Base-by-base conservation (phyloP, 2,888 invertebrate genomes). In the Loripinus fragilis region DNA sequence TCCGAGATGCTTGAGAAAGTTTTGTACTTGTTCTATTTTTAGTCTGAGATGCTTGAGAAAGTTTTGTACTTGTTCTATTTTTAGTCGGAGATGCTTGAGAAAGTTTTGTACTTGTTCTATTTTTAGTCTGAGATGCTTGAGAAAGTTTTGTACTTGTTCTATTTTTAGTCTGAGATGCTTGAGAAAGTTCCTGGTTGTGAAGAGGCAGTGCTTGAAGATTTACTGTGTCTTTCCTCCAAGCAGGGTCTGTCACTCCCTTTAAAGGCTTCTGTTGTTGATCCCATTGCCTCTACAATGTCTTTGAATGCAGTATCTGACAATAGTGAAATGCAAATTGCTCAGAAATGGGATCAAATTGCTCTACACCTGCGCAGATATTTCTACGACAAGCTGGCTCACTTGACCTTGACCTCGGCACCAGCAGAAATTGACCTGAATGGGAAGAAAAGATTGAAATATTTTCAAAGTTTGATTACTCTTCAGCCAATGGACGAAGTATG, bases 241-340 rank as follows among this genome's bases (percentile, higher is more conserved):
- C 91, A 92, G 69, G 93, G 93, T 1, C 79, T 93, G n/a, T 81
- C 88, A 30, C 83, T 93, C 64, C 93, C 93, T 0, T 76, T 90
- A 10, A 85, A 86, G 38, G 80, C 87, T 7, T 76, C 85, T 0
- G 85, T 68, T 15, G 83, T 86, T 0, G 87, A 89, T 41, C 85
- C 85, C 5, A 86, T 87, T 25, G 85, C 86, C 12, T 92, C 92
- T 8, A 86, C 88, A 33, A 83, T 90, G 70, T 92, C 92, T 28
- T 84, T 92, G 23, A 91, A 92, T 80, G 88, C 90, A 30, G 89
- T 90, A n/a, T 85, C 87, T 17, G 91, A 92, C 75, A 85, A 83
- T 55, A 81, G 89, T 68, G 92, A 92, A 70, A 77, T 86, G 42
- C 87, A 90, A 71, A 88, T 87, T 42, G 78, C 88, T 33, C 84